phyloP scores from a whole-genome alignment of 1,140 invertebrate genomes.

The Monomorium pharaonis region DNA sequence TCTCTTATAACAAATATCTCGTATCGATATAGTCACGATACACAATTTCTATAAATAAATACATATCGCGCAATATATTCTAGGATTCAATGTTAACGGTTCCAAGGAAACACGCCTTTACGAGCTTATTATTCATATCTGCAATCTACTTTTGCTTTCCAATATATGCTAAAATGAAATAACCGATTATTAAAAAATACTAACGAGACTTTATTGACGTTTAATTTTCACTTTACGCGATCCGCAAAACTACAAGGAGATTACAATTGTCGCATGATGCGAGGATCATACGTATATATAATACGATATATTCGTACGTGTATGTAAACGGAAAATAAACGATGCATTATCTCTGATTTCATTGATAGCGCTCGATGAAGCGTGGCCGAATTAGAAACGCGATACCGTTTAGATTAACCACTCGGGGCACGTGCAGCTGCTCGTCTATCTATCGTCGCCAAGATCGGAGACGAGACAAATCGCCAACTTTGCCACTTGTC shows the following conservation, averaged over 20 bases:
- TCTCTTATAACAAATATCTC: constrained; percentile 32
- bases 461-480: background rate
- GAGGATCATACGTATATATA: background rate
- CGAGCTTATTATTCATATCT: constrained; percentile 41
- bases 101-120: constrained; percentile 62
- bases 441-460: too few relatives aligned
- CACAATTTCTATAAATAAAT: constrained; percentile 64
- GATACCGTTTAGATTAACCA: constrained; percentile 31
- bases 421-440: background rate
- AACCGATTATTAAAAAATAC: background rate
- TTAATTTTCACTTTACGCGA: background rate
- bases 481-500: background rate
- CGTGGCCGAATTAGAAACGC: constrained; percentile 17
- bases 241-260: too few relatives aligned
- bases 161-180: background rate
- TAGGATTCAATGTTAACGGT: constrained; percentile 68
- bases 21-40: constrained; percentile 56
- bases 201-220: background rate
- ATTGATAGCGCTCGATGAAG: constrained; percentile 33
- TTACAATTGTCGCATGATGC: background rate
- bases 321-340: background rate
- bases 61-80: constrained; percentile 57
- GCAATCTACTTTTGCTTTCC: background rate
- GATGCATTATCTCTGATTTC: constrained; percentile 20
- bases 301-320: background rate